Evolutionary conservation across 2,888 invertebrate species (phyloP).

Genomic region (Exephanes ischioxanthus): DNA sequence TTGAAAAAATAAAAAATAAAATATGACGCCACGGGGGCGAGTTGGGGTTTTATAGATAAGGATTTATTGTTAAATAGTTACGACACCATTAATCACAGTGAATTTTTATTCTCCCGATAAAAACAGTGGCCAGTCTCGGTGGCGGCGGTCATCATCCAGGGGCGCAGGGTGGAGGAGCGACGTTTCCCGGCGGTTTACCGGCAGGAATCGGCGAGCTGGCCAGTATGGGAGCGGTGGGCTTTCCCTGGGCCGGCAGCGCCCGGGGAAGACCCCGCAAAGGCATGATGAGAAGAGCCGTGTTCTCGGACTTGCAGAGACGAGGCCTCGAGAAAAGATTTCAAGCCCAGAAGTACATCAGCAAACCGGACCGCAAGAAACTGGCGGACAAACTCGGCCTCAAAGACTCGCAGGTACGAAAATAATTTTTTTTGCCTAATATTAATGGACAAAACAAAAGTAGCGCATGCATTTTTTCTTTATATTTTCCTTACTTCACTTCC

Average conservation of each 20-base stretch:
- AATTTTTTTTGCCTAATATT: neutral
- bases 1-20: neutral
- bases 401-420: conserved; percentile 95
- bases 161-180: conserved; percentile 78
- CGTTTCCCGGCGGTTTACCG: conserved; percentile 81
- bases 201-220: conserved; percentile 80
- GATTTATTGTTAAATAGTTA: neutral
- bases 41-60: neutral
- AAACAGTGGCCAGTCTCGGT: conserved; percentile 85
- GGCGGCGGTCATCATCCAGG: conserved; percentile 84
- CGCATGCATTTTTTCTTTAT: too few relatives aligned
- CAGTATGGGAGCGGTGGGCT: conserved; percentile 85
- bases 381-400: conserved; percentile 98
- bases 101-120: conserved; percentile 17
- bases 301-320: conserved; percentile 97
- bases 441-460: too few relatives aligned
- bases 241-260: conserved; percentile 96
- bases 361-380: conserved; percentile 98
- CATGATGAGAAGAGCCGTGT: conserved; percentile 98
- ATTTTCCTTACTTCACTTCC: neutral
- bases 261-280: conserved; percentile 97
- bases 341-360: conserved; percentile 99
- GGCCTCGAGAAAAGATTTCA: conserved; percentile 98
- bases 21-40: neutral
- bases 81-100: neutral